Base-by-base conservation (phyloP, 1,140 invertebrate genomes). In the Penaeus vannamei region DNA sequence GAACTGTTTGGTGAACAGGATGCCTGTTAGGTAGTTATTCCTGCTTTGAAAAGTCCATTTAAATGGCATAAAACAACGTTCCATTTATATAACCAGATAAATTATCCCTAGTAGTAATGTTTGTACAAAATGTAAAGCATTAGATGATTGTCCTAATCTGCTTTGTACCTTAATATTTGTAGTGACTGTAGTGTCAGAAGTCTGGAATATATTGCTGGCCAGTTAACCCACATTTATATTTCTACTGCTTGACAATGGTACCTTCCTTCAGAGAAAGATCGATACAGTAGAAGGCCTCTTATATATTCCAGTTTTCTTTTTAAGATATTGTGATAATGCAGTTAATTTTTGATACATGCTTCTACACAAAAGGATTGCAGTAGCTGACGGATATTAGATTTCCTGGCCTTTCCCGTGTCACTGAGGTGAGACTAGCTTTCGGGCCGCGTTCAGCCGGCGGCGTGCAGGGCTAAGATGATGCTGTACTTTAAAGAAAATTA, bases 71-170 rank as follows among this genome's bases (percentile, higher is more conserved):
- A 86, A 84, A 83, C 87, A 89, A 89, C 87, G 87, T 89, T 89
- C 87, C 87, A 89, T 89, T 89, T 89, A 80, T 83, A 84, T 89
- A 89, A 79, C 87, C 87, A 89, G 87, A 89, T 89, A 26, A 79
- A 89, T 59, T 66, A 89, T 79, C 76, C 82, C 72, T 66, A 76
- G 22, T 76, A 84, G 72, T 89, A 89, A 84, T 89, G 87, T 89
- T 86, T 89, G 87, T 89, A 89, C 87, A 89, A 89, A 89, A 84
- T 89, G 87, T 89, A 89, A 89, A 89, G 87, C 87, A 89, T 89
- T 89, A 89, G 87, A 79, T 77, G 86, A 84, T 84, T 79, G 82
- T 89, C 87, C 36, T 89, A 89, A 77, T 84, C 84, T 89, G 87
- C 87, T 89, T 84, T 85, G 82, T 85, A 89, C 82, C 82, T 89